Conservation (phyloP, 2,888 invertebrate genomes). For the Melangyna quadrimaculata region DNA sequence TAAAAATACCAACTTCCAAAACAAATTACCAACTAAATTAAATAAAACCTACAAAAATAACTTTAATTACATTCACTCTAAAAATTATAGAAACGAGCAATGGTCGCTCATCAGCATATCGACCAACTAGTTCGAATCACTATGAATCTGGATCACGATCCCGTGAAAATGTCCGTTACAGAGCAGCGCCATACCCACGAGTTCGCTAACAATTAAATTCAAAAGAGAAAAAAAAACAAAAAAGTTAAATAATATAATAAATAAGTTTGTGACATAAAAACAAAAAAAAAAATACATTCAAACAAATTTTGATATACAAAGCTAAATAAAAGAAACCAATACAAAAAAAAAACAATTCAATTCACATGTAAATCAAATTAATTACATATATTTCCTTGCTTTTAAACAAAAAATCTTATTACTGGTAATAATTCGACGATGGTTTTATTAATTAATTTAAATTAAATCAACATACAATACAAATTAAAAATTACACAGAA, state of each 20-base stretch:
- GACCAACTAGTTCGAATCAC: slow-evolving; percentile 80
- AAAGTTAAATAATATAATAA: slow-evolving; percentile 39
- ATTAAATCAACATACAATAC: slow-evolving; percentile 9
- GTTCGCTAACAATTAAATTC: slow-evolving; percentile 76
- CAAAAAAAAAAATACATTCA: slow-evolving; percentile 31
- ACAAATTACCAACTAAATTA: slow-evolving; percentile 45
- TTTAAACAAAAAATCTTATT: slow-evolving; percentile 8
- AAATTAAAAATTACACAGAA: slow-evolving; percentile 2
- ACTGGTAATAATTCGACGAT: not conserved
- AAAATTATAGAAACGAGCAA: slow-evolving; percentile 81
- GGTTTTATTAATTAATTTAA: slow-evolving; percentile 4
- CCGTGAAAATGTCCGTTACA: slow-evolving; percentile 80
- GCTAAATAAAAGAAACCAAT: slow-evolving; percentile 9
- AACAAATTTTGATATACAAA: slow-evolving; percentile 29
- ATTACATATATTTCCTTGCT: slow-evolving; percentile 15
- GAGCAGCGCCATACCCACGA: slow-evolving; percentile 80
- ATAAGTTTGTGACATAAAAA: slow-evolving; percentile 39
- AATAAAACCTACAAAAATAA: slow-evolving; percentile 64
- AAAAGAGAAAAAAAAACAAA: slow-evolving; percentile 32
- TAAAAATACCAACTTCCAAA: slow-evolving; percentile 69
- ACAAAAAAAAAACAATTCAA: slow-evolving; percentile 10
- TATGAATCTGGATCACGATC: slow-evolving; percentile 79
- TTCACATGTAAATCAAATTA: slow-evolving; percentile 34
- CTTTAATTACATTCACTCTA: slow-evolving; percentile 75
- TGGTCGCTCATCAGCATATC: slow-evolving; percentile 80